These are phyloP conservation scores for Lycophotia porphyrea DNA, from an alignment of 2,888 invertebrate species.

Conservation along the genomic window DNA sequence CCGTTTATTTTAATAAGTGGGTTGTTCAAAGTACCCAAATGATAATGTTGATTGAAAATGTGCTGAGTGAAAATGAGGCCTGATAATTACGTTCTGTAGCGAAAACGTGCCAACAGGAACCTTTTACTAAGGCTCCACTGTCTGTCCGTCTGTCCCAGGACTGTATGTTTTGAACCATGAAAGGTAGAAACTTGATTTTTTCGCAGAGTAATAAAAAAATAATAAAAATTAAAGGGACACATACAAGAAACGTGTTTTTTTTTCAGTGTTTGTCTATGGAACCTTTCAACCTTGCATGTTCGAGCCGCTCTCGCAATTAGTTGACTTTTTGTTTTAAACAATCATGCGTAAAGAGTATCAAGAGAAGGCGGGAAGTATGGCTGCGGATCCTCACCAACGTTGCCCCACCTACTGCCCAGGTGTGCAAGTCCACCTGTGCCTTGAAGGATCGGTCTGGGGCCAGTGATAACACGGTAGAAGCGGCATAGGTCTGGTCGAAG, in stretches of 20 bases:
- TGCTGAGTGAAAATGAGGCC: background rate
- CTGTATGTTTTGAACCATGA: background rate
- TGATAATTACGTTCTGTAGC: background rate
- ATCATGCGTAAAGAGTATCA: background rate
- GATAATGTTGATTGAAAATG: conserved; percentile 16
- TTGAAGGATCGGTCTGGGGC: background rate
- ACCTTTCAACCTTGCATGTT: background rate
- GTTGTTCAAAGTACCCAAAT: background rate
- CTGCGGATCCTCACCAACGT: background rate
- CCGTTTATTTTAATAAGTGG: background rate
- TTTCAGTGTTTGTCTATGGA: too few relatives aligned
- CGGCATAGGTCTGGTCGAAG: background rate
- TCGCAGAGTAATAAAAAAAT: too few relatives aligned
- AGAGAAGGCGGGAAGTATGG: background rate
- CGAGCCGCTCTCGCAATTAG: background rate
- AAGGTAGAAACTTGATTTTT: background rate
- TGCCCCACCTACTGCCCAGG: background rate
- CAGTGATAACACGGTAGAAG: background rate
- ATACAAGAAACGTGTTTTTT: too few relatives aligned
- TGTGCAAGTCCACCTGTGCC: background rate
- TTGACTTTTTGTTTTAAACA: background rate
- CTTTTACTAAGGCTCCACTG: background rate
- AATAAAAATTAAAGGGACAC: too few relatives aligned
- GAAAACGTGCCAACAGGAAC: background rate
- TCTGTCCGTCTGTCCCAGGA: background rate